These are phyloP conservation scores for Acleris cristana DNA, from an alignment of 2,888 invertebrate genomes.

Conservation along the genomic window DNA sequence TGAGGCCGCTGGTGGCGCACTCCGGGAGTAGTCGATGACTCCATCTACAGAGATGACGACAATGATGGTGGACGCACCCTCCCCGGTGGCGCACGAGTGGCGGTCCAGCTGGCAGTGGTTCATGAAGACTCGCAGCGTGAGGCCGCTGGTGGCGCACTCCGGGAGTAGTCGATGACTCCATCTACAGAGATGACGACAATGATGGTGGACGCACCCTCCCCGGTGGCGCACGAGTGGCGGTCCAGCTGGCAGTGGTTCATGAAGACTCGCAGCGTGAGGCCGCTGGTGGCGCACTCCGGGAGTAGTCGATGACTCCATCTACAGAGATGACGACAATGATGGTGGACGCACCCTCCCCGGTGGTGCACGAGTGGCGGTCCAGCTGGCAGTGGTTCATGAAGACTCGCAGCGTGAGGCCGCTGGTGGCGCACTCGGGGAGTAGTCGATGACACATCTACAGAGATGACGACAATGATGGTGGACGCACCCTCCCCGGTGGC, in stretches of 20 bases:
- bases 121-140: slow-evolving; percentile 53
- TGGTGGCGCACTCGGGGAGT: slow-evolving; percentile 37
- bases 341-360: slow-evolving; percentile 50
- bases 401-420: slow-evolving; percentile 47
- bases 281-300: slow-evolving; percentile 65
- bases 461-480: too few relatives aligned
- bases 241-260: slow-evolving; percentile 50
- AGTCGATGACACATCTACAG: too few relatives aligned
- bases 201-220: too few relatives aligned
- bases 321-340: too few relatives aligned
- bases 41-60: too few relatives aligned
- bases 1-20: slow-evolving; percentile 43
- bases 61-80: too few relatives aligned
- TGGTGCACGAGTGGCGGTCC: slow-evolving; percentile 62
- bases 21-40: too few relatives aligned
- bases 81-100: too few relatives aligned
- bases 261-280: slow-evolving; percentile 52
- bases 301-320: slow-evolving; percentile 48
- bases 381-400: slow-evolving; percentile 72
- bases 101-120: slow-evolving; percentile 44
- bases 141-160: neutral
- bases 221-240: too few relatives aligned
- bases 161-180: too few relatives aligned
- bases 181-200: too few relatives aligned
- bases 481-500: too few relatives aligned